Percentiles rank a stretch among this genome's conserved stretches.
Evolutionary conservation across 2,113 vertebrate genomes (phyloP).

Genomic region (Numenius arquata): DNA sequence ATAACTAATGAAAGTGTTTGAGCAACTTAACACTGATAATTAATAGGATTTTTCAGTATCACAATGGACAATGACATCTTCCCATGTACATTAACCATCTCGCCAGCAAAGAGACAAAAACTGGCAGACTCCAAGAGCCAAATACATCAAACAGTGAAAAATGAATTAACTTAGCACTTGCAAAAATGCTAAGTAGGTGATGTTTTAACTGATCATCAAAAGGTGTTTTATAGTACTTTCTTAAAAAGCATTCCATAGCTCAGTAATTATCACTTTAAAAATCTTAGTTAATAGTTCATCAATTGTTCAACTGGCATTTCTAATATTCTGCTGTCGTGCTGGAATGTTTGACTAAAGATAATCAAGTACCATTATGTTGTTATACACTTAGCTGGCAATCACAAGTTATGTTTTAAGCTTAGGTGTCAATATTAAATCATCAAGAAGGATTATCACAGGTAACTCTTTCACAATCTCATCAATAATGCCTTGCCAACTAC

Average conservation of each 20-base stretch:
- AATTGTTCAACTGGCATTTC: background rate
- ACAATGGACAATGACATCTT: slow-evolving; percentile 15
- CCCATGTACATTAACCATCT: background rate
- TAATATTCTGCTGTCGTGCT: background rate
- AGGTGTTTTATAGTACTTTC: background rate
- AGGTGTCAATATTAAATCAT: slow-evolving; percentile 70
- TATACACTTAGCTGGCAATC: slow-evolving; percentile 1
- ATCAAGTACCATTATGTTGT: background rate
- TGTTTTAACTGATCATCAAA: background rate
- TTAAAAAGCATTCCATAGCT: background rate
- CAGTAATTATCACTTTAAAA: background rate
- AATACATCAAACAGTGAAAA: background rate
- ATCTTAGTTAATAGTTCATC: background rate
- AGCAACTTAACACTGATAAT: slow-evolving; percentile 62
- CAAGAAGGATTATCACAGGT: slow-evolving; percentile 58
- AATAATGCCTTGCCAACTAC: slow-evolving; percentile 52
- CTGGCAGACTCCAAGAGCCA: background rate
- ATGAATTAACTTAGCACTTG: slow-evolving; percentile 10
- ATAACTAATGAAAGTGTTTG: slow-evolving; percentile 56
- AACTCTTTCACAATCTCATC: slow-evolving; percentile 47
- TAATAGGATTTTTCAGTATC: slow-evolving; percentile 61
- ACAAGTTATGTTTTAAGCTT: slow-evolving; percentile 30
- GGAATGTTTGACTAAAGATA: background rate
- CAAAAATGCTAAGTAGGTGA: background rate
- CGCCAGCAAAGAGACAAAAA: background rate